These are phyloP conservation scores for Hetaerina titia DNA, from an alignment of 2,888 invertebrate species.

Conservation along the genomic window DNA sequence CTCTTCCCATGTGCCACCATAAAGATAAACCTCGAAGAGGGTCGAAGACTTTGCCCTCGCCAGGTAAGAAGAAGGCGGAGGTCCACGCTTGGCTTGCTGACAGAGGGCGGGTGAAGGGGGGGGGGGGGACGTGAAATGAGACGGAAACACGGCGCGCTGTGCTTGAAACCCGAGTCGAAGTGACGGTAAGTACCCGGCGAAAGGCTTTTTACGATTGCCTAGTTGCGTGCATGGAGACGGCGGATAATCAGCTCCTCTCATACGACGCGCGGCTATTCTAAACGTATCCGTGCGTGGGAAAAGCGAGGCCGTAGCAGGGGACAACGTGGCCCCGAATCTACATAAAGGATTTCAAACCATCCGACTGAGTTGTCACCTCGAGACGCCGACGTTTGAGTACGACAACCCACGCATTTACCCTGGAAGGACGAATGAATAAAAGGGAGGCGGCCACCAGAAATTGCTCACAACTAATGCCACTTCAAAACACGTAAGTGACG, in stretches of 20 bases:
- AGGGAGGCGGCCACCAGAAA: not conserved
- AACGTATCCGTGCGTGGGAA: not conserved
- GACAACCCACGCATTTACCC: not conserved
- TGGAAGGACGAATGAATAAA: not conserved
- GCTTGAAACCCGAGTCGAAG: not conserved
- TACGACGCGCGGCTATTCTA: not conserved
- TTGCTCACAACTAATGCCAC: not conserved
- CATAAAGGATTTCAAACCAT: not conserved
- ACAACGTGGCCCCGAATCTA: slow-evolving; percentile 10
- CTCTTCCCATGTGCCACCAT: not conserved
- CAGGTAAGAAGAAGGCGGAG: no score
- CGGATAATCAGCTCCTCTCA: not conserved
- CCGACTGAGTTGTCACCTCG: not conserved
- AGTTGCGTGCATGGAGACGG: not conserved
- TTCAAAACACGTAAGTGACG: not conserved
- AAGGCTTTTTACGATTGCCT: not conserved
- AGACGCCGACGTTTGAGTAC: not conserved
- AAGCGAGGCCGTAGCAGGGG: not conserved
- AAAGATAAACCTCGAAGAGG: not conserved
- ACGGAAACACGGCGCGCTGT: not conserved
- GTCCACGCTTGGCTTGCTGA: no score
- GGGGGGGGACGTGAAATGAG: no score
- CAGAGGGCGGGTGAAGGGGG: no score
- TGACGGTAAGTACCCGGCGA: not conserved
- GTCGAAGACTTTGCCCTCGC: no score